Base-by-base conservation (phyloP, 2,797 vertebrate species). In the Thamnophis elegans region DNA sequence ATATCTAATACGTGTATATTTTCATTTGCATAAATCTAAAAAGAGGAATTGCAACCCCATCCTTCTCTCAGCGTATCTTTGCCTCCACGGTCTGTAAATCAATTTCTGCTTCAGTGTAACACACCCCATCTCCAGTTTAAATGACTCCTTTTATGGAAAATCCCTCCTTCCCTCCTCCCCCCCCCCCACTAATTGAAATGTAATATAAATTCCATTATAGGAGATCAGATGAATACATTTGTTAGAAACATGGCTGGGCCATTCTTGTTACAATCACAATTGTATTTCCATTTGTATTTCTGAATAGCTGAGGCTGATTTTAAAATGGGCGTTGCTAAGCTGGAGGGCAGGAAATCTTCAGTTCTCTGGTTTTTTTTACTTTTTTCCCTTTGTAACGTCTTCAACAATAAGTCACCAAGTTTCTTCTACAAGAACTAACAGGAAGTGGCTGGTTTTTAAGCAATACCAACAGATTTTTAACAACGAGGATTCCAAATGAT, bases 371-470 rank as follows among this genome's bases (percentile, higher is more conserved):
- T 94, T 96, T 4, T n/a, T 90, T 20, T 9, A 91, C 95, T 90
- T 94, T 94, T 96, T 93, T 96, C 96, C 93, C 26, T 93, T 85
- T 89, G 10, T 22, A 82, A 28, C 93, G 93, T 94, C 93, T 97
- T 92, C 95, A 93, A 32, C 92, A 94, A 90, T 93, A 94, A 88
- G 92, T 92, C 90, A 88, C 90, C 90, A 87, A 94, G 92, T 94
- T 94, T 95, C 91, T 95, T 91, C 94, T 93, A 94, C 96, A 92
- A 94, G 95, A 92, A 95, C 93, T 96, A 97, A 94, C 94, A 92
- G 96, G 97, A 97, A 97, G 95, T 95, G 73, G 91, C 95, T 96
- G 96, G 97, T 97, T 95, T 95, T 89, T 85, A 89, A 92, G 93
- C 95, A 97, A 96, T 96, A 97, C 96, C 96, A 95, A 93, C 87